These are phyloP conservation scores for Mesitornis unicolor DNA, from an alignment of 2,113 vertebrate species.

Conservation along the genomic window DNA sequence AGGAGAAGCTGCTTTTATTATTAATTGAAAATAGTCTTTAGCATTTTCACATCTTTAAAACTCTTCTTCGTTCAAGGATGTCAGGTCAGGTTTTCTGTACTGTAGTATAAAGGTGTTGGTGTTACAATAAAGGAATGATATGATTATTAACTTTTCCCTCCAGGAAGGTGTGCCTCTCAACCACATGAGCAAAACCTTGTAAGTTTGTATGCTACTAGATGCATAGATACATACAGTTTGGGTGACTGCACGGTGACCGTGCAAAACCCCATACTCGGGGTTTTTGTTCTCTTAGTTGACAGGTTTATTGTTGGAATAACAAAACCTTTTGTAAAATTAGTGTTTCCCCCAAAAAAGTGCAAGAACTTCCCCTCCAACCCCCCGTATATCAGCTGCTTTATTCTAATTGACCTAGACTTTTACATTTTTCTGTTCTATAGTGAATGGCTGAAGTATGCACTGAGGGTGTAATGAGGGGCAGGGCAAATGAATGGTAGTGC, in stretches of 20 bases:
- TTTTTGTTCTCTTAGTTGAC: background rate
- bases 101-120: background rate
- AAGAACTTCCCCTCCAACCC: accelerated
- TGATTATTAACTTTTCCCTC: background rate
- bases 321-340: background rate
- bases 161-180: background rate
- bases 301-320: background rate
- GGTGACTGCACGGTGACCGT: background rate
- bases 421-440: background rate
- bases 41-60: background rate
- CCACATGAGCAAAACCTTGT: background rate
- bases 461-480: background rate
- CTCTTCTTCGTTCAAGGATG: background rate
- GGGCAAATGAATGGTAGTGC: background rate
- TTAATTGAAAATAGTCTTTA: background rate
- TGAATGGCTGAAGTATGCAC: background rate
- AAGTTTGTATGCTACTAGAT: background rate
- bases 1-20: background rate
- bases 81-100: background rate
- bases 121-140: background rate
- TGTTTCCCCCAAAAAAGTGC: background rate
- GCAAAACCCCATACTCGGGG: background rate
- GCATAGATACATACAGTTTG: background rate
- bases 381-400: background rate
- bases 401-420: background rate